These are phyloP conservation scores for Hapalemur alaotrensis DNA, from an alignment of 2,797 vertebrate species.

Conservation along the genomic window DNA sequence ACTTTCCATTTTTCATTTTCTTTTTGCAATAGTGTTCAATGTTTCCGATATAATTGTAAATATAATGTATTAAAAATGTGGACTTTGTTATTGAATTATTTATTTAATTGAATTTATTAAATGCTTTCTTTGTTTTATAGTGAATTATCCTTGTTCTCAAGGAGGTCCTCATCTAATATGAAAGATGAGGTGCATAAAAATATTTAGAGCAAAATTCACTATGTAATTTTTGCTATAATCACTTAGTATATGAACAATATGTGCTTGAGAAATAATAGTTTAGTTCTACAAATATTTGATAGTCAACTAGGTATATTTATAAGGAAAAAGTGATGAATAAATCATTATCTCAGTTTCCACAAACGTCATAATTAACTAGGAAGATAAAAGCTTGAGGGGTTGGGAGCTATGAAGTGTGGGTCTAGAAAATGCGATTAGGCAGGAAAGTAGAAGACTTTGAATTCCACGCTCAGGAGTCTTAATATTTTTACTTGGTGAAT, in stretches of 20 bases:
- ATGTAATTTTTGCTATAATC: neutral
- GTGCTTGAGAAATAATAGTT: neutral
- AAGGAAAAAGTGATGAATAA: neutral
- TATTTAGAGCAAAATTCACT: neutral
- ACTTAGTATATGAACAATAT: neutral
- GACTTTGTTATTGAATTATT: neutral
- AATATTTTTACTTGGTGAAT: neutral
- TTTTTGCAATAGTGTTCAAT: neutral
- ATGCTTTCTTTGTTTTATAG: neutral
- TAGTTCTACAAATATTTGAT: neutral
- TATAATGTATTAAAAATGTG: neutral
- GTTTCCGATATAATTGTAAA: neutral
- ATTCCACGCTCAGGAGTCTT: neutral
- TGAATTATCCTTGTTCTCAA: neutral
- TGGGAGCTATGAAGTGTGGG: neutral
- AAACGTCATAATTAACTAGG: neutral
- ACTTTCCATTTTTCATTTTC: neutral
- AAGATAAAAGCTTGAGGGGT: neutral
- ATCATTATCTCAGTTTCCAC: neutral
- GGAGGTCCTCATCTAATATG: neutral
- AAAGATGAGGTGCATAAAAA: neutral
- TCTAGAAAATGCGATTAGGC: neutral
- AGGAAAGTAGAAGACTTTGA: neutral
- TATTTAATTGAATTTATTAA: neutral
- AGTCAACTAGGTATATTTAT: neutral